phyloP scores from a whole-genome alignment of 2,888 invertebrate genomes.

The Noctua fimbriata region DNA sequence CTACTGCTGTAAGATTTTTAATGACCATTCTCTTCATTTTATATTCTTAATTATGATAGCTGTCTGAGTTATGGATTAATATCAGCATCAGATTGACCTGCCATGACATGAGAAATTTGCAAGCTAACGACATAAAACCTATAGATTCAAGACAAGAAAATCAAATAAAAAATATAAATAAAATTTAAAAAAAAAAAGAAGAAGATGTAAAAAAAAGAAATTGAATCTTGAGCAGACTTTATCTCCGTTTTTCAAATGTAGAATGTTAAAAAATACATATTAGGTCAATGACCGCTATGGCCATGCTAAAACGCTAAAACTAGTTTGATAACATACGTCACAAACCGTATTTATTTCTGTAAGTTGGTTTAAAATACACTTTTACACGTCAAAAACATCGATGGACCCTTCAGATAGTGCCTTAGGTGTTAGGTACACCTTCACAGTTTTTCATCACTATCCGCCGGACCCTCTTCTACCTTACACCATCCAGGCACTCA shows the following conservation, averaged over 20 bases:
- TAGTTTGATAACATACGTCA: neutral
- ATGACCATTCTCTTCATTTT: no score
- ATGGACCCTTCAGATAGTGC: neutral
- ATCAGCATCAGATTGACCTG: neutral
- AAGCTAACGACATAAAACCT: no score
- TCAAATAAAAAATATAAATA: no score
- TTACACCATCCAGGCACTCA: constrained; percentile 63
- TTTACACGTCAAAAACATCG: neutral
- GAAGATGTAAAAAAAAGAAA: no score
- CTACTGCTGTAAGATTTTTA: neutral
- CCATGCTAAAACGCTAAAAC: neutral
- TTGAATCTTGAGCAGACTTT: neutral
- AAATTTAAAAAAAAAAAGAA: no score
- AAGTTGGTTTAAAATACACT: neutral
- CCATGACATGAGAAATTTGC: no score
- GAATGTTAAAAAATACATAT: neutral
- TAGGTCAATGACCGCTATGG: neutral
- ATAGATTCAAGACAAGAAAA: no score
- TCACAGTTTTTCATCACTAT: neutral
- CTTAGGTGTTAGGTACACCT: neutral
- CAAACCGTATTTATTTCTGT: neutral
- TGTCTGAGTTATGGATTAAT: neutral
- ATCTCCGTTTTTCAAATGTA: neutral
- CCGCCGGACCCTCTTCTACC: neutral
- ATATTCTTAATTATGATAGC: no score